Evolutionary conservation across 2,113 vertebrate species (phyloP).

Genomic region (Centropus unirufus): DNA sequence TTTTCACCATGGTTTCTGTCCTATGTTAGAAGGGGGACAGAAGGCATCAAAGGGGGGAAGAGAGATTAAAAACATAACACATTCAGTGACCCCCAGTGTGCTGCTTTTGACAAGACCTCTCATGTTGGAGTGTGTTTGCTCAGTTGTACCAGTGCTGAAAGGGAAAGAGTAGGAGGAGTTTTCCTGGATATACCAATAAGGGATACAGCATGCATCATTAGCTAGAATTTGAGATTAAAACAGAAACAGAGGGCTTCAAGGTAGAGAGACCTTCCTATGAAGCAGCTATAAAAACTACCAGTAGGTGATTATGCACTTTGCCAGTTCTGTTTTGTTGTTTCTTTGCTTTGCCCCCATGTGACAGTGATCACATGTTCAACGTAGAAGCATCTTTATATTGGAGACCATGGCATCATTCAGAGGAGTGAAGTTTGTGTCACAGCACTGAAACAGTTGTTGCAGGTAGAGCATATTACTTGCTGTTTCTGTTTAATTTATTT

Average conservation of each 20-base stretch:
- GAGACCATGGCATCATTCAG: background rate
- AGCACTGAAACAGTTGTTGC: background rate
- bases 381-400: background rate
- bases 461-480: background rate
- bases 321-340: background rate
- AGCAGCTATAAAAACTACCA: background rate
- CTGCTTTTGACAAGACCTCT: background rate
- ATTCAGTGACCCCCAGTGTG: background rate
- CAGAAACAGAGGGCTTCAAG: background rate
- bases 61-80: background rate
- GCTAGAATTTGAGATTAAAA: background rate
- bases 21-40: background rate
- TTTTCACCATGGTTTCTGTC: background rate
- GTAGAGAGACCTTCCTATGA: background rate
- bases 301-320: background rate
- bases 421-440: background rate
- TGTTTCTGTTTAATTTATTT: accelerated
- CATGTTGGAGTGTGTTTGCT: background rate
- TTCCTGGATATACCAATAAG: background rate
- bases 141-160: background rate
- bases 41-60: background rate
- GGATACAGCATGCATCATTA: background rate
- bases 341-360: background rate
- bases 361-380: background rate
- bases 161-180: background rate